These are phyloP conservation scores for Netelia fuscicornis DNA, from an alignment of 2,888 invertebrate species.

Conservation along the genomic window DNA sequence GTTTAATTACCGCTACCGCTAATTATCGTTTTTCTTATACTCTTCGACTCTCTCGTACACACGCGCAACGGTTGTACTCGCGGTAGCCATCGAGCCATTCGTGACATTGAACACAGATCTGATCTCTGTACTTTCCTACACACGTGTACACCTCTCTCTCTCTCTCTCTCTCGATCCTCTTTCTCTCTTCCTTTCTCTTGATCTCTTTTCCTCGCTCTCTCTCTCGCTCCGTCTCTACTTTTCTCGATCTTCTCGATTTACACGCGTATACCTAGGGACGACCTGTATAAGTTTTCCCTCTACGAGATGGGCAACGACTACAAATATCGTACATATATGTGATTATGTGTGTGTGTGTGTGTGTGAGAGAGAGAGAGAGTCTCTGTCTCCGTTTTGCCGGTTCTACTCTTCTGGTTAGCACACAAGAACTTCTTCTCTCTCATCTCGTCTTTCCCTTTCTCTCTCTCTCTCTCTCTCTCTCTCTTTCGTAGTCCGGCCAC, in stretches of 20 bases:
- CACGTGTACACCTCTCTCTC: constrained; percentile 13
- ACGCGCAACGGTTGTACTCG: neutral
- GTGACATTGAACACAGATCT: constrained; percentile 66
- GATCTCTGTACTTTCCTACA: constrained; percentile 38
- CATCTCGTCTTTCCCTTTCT: constrained; percentile 9
- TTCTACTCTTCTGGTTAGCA: constrained; percentile 49
- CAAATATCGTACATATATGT: neutral
- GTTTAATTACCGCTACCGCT: constrained; percentile 77
- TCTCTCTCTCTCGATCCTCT: neutral
- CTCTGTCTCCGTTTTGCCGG: constrained; percentile 41
- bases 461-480: neutral
- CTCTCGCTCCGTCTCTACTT: constrained; percentile 19
- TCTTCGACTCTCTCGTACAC: constrained; percentile 25
- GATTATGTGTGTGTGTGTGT: neutral
- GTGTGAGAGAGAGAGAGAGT: neutral
- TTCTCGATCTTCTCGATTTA: constrained; percentile 34
- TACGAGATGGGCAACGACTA: constrained; percentile 26
- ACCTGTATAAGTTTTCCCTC: constrained; percentile 43
- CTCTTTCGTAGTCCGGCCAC: constrained; percentile 47
- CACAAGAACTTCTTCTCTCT: constrained; percentile 38
- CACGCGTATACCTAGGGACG: constrained; percentile 48
- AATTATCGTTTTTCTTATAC: constrained; percentile 76
- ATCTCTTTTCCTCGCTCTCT: neutral
- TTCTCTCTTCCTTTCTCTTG: constrained; percentile 1
- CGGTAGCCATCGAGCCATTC: constrained; percentile 56